A percentile compares a stretch with the other conserved stretches of the same genome.
Conservation (phyloP, 1,140 invertebrate genomes). For the Yoshiicerus persimilis region DNA sequence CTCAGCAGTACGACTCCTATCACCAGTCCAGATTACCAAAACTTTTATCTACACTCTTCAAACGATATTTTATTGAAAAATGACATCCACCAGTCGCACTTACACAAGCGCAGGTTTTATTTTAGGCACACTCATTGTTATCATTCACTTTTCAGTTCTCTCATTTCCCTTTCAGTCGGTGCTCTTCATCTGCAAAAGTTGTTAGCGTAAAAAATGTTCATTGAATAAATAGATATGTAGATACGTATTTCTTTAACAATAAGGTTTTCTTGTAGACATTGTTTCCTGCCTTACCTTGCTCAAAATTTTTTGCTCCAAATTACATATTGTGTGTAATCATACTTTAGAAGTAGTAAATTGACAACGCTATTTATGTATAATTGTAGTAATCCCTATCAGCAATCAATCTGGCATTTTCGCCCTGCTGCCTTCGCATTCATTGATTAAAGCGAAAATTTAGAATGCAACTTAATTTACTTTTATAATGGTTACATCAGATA, state of each 20-base stretch:
- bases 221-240: neutral
- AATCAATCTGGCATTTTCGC: neutral
- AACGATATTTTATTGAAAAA: neutral
- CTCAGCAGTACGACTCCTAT: neutral
- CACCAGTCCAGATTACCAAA: neutral
- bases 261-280: neutral
- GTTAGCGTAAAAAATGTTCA: neutral
- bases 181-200: neutral
- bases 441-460: neutral
- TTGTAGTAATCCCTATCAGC: neutral
- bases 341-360: neutral
- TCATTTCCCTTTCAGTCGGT: neutral
- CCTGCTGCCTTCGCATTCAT: neutral
- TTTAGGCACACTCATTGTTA: too few relatives aligned
- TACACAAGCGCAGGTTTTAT: too few relatives aligned
- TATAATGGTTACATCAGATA: neutral
- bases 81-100: too few relatives aligned
- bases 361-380: neutral
- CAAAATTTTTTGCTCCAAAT: neutral
- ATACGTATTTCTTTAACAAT: neutral
- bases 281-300: neutral
- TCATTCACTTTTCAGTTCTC: too few relatives aligned
- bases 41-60: neutral
- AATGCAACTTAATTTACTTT: neutral
- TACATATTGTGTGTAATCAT: neutral